Evolutionary conservation across 2,888 invertebrate species (phyloP).

Genomic region (Scaptomyza cyrtandrae): DNA sequence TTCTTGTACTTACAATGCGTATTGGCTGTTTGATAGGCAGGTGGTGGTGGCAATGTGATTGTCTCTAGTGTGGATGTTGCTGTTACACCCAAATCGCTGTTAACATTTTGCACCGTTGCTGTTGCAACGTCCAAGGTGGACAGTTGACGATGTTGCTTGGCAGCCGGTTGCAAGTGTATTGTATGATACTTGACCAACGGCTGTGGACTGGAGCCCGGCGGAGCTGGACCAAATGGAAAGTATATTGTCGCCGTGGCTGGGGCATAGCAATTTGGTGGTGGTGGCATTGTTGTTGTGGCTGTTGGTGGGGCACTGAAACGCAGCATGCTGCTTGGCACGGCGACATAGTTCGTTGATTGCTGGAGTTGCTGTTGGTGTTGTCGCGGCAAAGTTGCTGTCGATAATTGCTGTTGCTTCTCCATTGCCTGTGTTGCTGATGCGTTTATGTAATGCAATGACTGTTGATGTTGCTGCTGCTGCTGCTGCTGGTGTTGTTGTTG

Average conservation of each 20-base stretch:
- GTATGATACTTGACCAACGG: conserved; percentile 84
- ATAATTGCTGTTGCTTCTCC: conserved; percentile 67
- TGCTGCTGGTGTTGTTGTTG: conserved; percentile 48
- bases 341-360: conserved; percentile 76
- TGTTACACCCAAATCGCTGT: conserved; percentile 40
- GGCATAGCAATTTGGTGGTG: conserved; percentile 77
- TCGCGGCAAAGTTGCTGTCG: conserved; percentile 72
- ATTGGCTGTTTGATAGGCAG: conserved; percentile 84
- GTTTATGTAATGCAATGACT: conserved; percentile 66
- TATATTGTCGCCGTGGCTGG: conserved; percentile 83
- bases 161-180: conserved; percentile 82
- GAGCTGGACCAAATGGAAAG: conserved; percentile 79
- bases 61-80: conserved; percentile 56
- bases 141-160: conserved; percentile 62
- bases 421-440: conserved; percentile 58
- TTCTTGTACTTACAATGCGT: conserved; percentile 82
- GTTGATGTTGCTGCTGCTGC: conserved; percentile 42
- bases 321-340: conserved; percentile 80
- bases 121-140: conserved; percentile 37
- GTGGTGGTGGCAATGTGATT: conserved; percentile 82
- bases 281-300: conserved; percentile 39
- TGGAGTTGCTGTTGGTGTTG: conserved; percentile 63
- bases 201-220: conserved; percentile 60
- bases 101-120: conserved; percentile 15
- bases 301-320: conserved; percentile 66